A percentile compares a stretch with the other conserved stretches of the same genome.
Conservation (phyloP, 2,888 invertebrate species). For the Hydrotaea cyrtoneurina region DNA sequence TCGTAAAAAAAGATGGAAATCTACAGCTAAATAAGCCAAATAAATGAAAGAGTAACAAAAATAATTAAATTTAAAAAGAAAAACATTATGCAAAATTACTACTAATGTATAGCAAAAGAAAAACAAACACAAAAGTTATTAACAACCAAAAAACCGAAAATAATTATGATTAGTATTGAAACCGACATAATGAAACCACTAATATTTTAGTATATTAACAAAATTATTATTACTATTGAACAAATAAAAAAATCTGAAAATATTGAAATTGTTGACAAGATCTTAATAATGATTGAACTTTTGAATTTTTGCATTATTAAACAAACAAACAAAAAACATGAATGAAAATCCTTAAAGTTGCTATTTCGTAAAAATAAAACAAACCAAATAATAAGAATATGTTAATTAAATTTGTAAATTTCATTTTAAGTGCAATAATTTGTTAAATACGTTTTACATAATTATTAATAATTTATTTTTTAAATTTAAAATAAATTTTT, state of each 20-base stretch:
- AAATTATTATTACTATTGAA: slow-evolving; percentile 34
- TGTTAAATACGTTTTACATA: slow-evolving; percentile 17
- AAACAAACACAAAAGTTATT: slow-evolving; percentile 33
- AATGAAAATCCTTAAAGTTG: slow-evolving; percentile 23
- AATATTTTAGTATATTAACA: slow-evolving; percentile 60
- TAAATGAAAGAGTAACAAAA: slow-evolving; percentile 63
- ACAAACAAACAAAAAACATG: background rate
- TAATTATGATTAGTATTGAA: slow-evolving; percentile 55
- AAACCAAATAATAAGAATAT: slow-evolving; percentile 17
- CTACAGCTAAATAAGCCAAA: slow-evolving; percentile 80
- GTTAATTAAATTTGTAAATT: slow-evolving; percentile 33
- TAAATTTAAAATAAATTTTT: slow-evolving; percentile 8
- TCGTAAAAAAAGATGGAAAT: slow-evolving; percentile 64
- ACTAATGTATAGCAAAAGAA: slow-evolving; percentile 38
- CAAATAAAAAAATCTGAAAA: slow-evolving; percentile 24
- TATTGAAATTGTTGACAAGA: slow-evolving; percentile 30
- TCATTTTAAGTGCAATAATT: slow-evolving; percentile 39
- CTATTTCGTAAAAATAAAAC: slow-evolving; percentile 21
- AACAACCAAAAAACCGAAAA: slow-evolving; percentile 17
- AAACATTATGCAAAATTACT: slow-evolving; percentile 44
- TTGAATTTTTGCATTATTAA: slow-evolving; percentile 40
- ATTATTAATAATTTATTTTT: background rate
- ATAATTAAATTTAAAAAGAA: slow-evolving; percentile 46
- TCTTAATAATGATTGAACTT: slow-evolving; percentile 26
- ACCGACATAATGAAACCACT: slow-evolving; percentile 35